Percentiles rank a stretch among this genome's conserved stretches.
These are phyloP conservation scores for Drosophila arizonae DNA, from an alignment of 1,140 invertebrate genomes.

Conservation along the genomic window DNA sequence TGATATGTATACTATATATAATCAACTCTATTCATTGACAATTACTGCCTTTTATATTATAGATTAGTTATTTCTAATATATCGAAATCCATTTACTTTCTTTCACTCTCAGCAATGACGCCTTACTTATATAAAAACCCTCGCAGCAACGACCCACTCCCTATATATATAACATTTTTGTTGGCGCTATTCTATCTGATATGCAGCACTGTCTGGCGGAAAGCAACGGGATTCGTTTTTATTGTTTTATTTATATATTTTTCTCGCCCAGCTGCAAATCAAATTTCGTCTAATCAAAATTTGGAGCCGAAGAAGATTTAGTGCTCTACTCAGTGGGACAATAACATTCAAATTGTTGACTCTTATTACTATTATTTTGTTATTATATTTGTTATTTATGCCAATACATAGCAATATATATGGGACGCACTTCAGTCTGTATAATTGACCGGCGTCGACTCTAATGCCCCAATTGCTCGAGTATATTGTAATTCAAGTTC, in stretches of 20 bases:
- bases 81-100: too few relatives aligned
- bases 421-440: conserved; percentile 37
- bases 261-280: conserved; percentile 11
- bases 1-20: too few relatives aligned
- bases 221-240: not conserved
- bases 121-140: not conserved
- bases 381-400: not conserved
- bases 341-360: conserved; percentile 64
- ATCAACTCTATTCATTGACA: too few relatives aligned
- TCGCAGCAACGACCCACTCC: not conserved
- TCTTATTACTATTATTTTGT: conserved; percentile 36
- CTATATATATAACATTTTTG: not conserved
- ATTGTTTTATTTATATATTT: not conserved
- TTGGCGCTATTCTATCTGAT: not conserved
- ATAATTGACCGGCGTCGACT: conserved; percentile 8
- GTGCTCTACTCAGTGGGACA: conserved; percentile 28
- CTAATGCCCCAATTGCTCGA: conserved; percentile 20
- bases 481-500: conserved; percentile 44
- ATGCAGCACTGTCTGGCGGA: conserved; percentile 21
- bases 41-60: too few relatives aligned
- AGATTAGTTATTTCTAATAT: too few relatives aligned
- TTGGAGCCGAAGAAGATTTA: conserved; percentile 43
- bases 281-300: conserved; percentile 32
- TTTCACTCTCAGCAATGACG: too few relatives aligned
- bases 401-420: not conserved